Evolutionary conservation across 2,888 invertebrate genomes (phyloP).

Genomic region (Drosophila differens): DNA sequence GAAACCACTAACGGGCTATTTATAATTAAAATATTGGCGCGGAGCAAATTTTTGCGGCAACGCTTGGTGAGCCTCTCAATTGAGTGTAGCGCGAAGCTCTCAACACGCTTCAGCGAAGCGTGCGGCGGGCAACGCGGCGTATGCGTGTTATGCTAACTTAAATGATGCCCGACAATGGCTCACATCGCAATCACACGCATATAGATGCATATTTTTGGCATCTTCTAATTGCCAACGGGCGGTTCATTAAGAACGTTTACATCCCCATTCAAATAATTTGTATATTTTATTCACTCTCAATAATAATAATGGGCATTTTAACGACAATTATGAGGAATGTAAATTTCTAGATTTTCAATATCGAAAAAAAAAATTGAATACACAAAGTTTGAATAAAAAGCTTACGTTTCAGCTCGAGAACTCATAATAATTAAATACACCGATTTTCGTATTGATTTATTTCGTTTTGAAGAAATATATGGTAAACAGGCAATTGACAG

Average conservation of each 20-base stretch:
- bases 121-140: slow-evolving; percentile 68
- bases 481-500: background rate
- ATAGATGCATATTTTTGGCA: slow-evolving; percentile 20
- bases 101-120: slow-evolving; percentile 80
- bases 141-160: slow-evolving; percentile 71
- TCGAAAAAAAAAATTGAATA: background rate
- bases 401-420: background rate
- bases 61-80: slow-evolving; percentile 74
- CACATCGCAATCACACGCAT: slow-evolving; percentile 20
- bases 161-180: slow-evolving; percentile 58
- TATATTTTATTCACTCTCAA: background rate
- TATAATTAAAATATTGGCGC: slow-evolving; percentile 45
- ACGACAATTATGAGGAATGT: background rate
- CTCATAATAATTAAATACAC: background rate
- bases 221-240: slow-evolving; percentile 24
- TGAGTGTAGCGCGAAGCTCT: slow-evolving; percentile 71
- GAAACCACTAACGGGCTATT: background rate
- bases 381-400: background rate
- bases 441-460: slow-evolving; percentile 23
- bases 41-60: slow-evolving; percentile 49
- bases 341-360: background rate
- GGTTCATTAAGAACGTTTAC: slow-evolving; percentile 38
- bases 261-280: slow-evolving; percentile 25
- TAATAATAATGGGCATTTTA: background rate
- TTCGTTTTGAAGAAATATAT: slow-evolving; percentile 7